Conservation (phyloP, 1,140 invertebrate species). For the Globodera rostochiensis region DNA sequence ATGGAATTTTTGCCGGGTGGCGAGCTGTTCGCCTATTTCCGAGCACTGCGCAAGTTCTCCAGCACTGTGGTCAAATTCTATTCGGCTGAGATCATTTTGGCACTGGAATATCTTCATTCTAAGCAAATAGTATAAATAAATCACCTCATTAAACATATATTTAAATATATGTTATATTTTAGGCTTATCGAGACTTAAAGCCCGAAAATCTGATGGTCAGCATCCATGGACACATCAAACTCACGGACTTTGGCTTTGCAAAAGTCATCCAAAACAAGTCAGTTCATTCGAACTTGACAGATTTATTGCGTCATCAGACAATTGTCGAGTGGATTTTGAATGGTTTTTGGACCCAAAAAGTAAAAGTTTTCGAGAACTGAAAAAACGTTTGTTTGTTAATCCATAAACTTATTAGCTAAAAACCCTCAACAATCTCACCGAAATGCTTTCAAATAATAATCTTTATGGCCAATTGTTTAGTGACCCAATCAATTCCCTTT, state of each 20-base stretch:
- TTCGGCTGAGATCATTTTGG: conserved; percentile 87
- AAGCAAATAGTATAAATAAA: conserved; percentile 74
- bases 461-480: neutral
- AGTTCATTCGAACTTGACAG: conserved; percentile 26
- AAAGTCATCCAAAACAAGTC: conserved; percentile 81
- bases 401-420: neutral
- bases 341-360: neutral
- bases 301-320: neutral
- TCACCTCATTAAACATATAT: neutral
- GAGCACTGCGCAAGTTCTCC: conserved; percentile 86
- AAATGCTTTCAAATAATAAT: neutral
- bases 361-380: neutral
- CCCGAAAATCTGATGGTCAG: conserved; percentile 91
- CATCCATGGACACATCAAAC: conserved; percentile 88
- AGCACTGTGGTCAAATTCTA: conserved; percentile 87
- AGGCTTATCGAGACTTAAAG: conserved; percentile 75
- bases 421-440: neutral
- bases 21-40: conserved; percentile 89
- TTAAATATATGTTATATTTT: conserved; percentile 9
- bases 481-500: neutral
- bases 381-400: neutral
- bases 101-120: conserved; percentile 88
- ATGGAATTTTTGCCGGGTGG: conserved; percentile 92
- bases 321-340: neutral
- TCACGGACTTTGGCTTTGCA: conserved; percentile 95